These are phyloP conservation scores for Aptenodytes forsteri DNA, from an alignment of 2,113 vertebrate genomes.

Conservation along the genomic window DNA sequence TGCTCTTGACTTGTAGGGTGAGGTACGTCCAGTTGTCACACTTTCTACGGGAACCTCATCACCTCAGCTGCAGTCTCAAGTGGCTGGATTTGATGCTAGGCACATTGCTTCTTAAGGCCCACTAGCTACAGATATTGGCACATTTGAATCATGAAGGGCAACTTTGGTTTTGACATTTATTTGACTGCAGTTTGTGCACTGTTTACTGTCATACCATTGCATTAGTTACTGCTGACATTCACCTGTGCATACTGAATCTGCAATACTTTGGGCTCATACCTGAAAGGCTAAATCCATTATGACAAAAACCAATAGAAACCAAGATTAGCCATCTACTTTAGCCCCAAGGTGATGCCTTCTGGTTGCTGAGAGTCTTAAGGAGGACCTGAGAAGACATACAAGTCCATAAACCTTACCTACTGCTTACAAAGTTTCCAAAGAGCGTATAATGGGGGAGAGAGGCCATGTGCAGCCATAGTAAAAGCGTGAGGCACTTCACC, in stretches of 20 bases:
- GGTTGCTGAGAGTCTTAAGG: not conserved
- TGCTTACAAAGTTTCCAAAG: not conserved
- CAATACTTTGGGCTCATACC: not conserved
- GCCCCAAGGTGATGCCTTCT: not conserved
- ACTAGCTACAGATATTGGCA: not conserved
- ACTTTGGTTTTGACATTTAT: not conserved
- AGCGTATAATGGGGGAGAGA: not conserved
- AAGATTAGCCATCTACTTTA: not conserved
- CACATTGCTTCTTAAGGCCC: not conserved
- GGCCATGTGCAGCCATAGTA: not conserved
- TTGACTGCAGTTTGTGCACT: not conserved
- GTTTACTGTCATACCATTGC: not conserved
- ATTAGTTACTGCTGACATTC: not conserved
- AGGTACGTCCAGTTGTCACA: not conserved
- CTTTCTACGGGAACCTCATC: fast-evolving
- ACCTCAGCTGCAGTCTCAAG: not conserved
- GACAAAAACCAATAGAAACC: not conserved
- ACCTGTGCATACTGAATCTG: not conserved
- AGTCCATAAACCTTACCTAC: not conserved
- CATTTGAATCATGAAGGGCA: not conserved
- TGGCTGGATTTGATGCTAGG: not conserved
- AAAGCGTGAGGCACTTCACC: not conserved
- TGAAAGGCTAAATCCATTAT: not conserved
- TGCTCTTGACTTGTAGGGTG: not conserved
- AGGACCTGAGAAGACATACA: not conserved